A percentile compares a stretch with the other conserved stretches of the same genome.
These are phyloP conservation scores for Chloroclystis v-ata DNA, from an alignment of 2,888 invertebrate genomes.

Conservation along the genomic window DNA sequence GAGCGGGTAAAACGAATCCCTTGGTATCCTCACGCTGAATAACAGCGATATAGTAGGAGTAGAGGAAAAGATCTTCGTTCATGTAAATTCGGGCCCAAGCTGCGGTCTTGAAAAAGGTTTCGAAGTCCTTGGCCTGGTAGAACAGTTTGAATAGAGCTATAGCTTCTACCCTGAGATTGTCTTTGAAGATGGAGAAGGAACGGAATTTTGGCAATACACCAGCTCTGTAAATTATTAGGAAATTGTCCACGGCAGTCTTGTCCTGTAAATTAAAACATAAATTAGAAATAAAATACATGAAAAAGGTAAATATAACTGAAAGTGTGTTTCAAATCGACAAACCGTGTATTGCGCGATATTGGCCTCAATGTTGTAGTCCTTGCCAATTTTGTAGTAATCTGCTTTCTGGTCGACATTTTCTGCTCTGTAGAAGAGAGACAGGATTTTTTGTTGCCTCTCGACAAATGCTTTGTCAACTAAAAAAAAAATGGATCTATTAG, in stretches of 20 bases:
- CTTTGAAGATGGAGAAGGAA: slow-evolving; percentile 72
- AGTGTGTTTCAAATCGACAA: too few relatives aligned
- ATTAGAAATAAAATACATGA: not conserved
- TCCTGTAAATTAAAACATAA: slow-evolving; percentile 18
- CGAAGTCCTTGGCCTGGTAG: slow-evolving; percentile 79
- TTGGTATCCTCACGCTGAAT: slow-evolving; percentile 77
- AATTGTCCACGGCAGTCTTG: slow-evolving; percentile 55
- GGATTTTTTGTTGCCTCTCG: slow-evolving; percentile 58
- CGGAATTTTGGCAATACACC: slow-evolving; percentile 70
- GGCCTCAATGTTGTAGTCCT: slow-evolving; percentile 54
- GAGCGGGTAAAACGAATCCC: slow-evolving; percentile 79
- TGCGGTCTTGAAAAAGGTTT: slow-evolving; percentile 78
- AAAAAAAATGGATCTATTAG: too few relatives aligned
- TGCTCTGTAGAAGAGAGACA: slow-evolving; percentile 64
- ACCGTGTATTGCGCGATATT: slow-evolving; percentile 60
- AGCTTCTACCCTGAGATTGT: slow-evolving; percentile 66
- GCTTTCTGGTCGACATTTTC: slow-evolving; percentile 51
- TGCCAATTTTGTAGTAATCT: slow-evolving; percentile 57
- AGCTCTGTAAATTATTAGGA: slow-evolving; percentile 56
- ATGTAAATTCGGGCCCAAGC: slow-evolving; percentile 76
- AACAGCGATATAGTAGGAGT: slow-evolving; percentile 78
- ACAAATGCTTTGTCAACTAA: slow-evolving; percentile 44
- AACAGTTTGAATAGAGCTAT: slow-evolving; percentile 77
- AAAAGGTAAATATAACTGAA: too few relatives aligned
- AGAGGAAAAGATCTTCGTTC: slow-evolving; percentile 81